Evolutionary conservation across 1,140 invertebrate species (phyloP).

Genomic region (Zaprionus gabonicus): DNA sequence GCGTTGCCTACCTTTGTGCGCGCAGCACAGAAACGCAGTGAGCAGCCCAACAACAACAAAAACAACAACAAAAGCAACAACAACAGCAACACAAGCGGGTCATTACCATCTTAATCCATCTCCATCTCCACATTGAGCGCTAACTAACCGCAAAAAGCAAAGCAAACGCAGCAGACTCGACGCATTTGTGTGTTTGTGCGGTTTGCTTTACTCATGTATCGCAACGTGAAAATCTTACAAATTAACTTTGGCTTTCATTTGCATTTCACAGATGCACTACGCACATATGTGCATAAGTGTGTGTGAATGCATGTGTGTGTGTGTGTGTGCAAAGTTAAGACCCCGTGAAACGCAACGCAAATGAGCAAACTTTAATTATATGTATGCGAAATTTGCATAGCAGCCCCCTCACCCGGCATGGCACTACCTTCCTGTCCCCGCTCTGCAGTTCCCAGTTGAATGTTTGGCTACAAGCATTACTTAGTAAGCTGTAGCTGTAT

Average conservation of each 20-base stretch:
- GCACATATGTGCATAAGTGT: not conserved
- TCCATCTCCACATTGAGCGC: constrained; percentile 4
- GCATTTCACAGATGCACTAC: constrained; percentile 64
- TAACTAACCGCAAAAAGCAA: constrained; percentile 27
- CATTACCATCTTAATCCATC: constrained; percentile 60
- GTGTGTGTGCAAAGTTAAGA: constrained; percentile 38
- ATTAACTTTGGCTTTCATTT: constrained; percentile 82
- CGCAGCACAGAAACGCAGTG: not conserved
- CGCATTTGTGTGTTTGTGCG: constrained; percentile 4
- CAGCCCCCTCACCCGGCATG: not conserved
- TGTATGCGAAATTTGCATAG: constrained; percentile 61
- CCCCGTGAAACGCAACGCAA: constrained; percentile 49
- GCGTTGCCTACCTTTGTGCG: constrained; percentile 15
- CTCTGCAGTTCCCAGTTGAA: not conserved
- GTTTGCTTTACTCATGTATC: constrained; percentile 24
- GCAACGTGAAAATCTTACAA: constrained; percentile 75
- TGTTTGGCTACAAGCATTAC: constrained; percentile 24
- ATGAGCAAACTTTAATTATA: constrained; percentile 64
- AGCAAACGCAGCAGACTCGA: constrained; percentile 10
- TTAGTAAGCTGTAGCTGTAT: constrained; percentile 31
- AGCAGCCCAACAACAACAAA: too few relatives aligned
- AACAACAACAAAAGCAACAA: not conserved
- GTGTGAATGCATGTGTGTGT: not conserved
- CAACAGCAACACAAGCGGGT: not conserved
- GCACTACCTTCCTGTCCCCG: not conserved